phyloP scores from a whole-genome alignment of 2,113 vertebrate genomes.

The Notarius quadriscutis region DNA sequence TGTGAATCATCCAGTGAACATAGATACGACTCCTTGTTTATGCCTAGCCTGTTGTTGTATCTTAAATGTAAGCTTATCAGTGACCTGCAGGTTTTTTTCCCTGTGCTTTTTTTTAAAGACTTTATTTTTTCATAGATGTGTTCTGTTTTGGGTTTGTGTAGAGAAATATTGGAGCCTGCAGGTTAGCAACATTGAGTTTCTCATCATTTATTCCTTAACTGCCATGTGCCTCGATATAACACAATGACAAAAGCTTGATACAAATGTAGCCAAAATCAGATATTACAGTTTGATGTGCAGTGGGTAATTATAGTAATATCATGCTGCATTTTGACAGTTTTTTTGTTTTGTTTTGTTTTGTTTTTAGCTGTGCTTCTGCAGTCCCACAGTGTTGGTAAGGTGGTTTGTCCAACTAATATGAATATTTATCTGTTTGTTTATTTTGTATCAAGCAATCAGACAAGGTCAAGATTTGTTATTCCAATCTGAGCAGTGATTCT shows the following conservation, averaged over 20 bases:
- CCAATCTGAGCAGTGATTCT: not conserved
- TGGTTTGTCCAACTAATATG: not conserved
- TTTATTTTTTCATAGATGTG: slow-evolving; percentile 34
- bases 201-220: slow-evolving; percentile 25
- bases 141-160: slow-evolving; percentile 24
- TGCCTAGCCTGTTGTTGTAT: not conserved
- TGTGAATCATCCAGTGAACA: slow-evolving; percentile 13
- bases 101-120: slow-evolving; percentile 23
- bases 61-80: not conserved
- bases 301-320: slow-evolving; percentile 25
- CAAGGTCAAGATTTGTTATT: not conserved
- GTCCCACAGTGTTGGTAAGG: not conserved
- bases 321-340: not conserved
- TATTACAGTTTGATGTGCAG: slow-evolving; percentile 11
- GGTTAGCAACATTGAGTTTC: slow-evolving; percentile 36
- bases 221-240: slow-evolving; percentile 6
- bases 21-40: not conserved
- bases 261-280: not conserved
- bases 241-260: slow-evolving; percentile 11
- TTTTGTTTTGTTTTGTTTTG: not conserved
- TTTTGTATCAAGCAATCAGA: not conserved
- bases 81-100: not conserved
- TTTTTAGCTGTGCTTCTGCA: not conserved
- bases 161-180: slow-evolving; percentile 17
- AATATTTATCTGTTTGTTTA: not conserved